phyloP scores from a whole-genome alignment of 2,888 invertebrate genomes.

The Melipona beecheii region DNA sequence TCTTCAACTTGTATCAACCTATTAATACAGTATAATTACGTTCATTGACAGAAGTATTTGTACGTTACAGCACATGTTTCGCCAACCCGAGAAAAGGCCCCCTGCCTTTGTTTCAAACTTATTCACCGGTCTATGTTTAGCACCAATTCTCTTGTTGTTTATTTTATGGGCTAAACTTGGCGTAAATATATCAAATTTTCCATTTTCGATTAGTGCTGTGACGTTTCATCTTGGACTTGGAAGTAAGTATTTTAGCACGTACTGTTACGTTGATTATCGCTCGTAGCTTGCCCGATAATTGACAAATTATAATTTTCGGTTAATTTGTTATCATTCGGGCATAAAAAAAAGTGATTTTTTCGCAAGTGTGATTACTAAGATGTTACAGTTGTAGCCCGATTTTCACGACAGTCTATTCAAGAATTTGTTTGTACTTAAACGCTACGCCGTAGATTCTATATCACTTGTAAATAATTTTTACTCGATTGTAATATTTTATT shows the following conservation, averaged over 20 bases:
- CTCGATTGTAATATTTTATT: too few species aligned
- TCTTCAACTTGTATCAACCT: not conserved
- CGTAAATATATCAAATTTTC: conserved; percentile 93
- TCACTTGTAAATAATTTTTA: too few species aligned
- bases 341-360: conserved; percentile 79
- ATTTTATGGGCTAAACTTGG: conserved; percentile 94
- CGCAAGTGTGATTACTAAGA: conserved; percentile 71
- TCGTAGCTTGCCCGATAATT: conserved; percentile 72
- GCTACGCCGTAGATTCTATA: not conserved
- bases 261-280: not conserved
- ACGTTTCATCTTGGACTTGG: conserved; percentile 96
- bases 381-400: conserved; percentile 79
- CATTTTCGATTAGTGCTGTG: conserved; percentile 91
- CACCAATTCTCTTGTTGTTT: conserved; percentile 93
- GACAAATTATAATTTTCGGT: conserved; percentile 66
- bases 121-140: conserved; percentile 93
- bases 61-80: conserved; percentile 91
- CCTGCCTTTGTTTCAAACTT: conserved; percentile 94
- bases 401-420: conserved; percentile 72
- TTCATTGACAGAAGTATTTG: not conserved
- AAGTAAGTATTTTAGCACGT: conserved; percentile 84
- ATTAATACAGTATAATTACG: too few species aligned
- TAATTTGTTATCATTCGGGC: conserved; percentile 78
- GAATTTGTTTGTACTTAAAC: not conserved
- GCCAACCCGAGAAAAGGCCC: conserved; percentile 96